Conservation (phyloP, 2,888 invertebrate species). For the Emmelina monodactyla region DNA sequence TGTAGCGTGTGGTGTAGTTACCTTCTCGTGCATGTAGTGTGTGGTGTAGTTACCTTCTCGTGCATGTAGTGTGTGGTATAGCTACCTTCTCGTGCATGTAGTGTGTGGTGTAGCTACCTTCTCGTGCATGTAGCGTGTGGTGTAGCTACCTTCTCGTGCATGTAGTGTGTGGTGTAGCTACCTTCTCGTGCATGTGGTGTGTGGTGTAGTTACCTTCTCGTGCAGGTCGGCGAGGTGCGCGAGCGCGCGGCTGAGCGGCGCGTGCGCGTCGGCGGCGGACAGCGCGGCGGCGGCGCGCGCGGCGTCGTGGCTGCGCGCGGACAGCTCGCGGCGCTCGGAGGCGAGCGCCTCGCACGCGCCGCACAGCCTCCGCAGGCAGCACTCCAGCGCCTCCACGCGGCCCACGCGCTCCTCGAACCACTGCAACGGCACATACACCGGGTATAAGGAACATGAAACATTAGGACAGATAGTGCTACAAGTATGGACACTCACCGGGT, state of each 20-base stretch:
- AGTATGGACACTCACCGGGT: conserved; percentile 74
- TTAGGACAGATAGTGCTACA: neutral
- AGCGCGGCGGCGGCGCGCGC: conserved; percentile 86
- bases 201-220: conserved; percentile 52
- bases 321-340: conserved; percentile 84
- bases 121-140: too few species aligned
- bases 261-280: conserved; percentile 93
- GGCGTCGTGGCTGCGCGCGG: conserved; percentile 79
- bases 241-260: conserved; percentile 86
- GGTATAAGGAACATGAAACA: too few species aligned
- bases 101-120: too few species aligned
- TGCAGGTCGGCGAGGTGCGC: conserved; percentile 62
- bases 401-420: conserved; percentile 98
- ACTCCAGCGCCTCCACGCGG: conserved; percentile 90
- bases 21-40: too few species aligned
- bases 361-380: conserved; percentile 86
- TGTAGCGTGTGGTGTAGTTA: too few species aligned
- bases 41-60: too few species aligned
- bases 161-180: too few species aligned
- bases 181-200: too few species aligned
- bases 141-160: too few species aligned
- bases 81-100: too few species aligned
- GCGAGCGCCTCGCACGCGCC: conserved; percentile 88
- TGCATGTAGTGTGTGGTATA: too few species aligned
- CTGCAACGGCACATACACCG: too few species aligned